Evolutionary conservation across 2,888 invertebrate species (phyloP).

Genomic region (Archips crataeganus): DNA sequence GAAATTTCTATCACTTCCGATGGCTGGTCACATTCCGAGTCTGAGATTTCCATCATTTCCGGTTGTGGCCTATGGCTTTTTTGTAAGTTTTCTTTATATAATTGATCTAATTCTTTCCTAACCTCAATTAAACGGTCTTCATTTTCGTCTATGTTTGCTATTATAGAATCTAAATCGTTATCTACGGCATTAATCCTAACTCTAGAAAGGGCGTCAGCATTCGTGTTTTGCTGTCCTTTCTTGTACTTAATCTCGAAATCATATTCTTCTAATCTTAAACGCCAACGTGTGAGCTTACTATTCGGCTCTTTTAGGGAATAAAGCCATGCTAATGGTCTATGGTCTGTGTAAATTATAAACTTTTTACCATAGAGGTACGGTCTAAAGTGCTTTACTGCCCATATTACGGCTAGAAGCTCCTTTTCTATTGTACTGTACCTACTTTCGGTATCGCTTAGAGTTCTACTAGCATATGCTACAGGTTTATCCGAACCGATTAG

Average conservation of each 20-base stretch:
- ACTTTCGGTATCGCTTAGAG: background rate
- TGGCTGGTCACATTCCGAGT: too few species aligned
- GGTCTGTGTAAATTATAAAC: constrained; percentile 46
- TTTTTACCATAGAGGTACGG: constrained; percentile 41
- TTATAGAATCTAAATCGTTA: constrained; percentile 34
- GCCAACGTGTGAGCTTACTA: constrained; percentile 47
- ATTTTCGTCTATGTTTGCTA: constrained; percentile 45
- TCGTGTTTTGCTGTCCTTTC: constrained; percentile 44
- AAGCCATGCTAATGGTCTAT: constrained; percentile 44
- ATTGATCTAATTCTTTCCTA: too few species aligned
- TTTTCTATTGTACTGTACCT: constrained; percentile 39
- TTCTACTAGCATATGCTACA: background rate
- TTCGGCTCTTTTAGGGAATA: constrained; percentile 45
- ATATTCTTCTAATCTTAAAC: constrained; percentile 48
- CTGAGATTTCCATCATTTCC: too few species aligned
- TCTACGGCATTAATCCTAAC: constrained; percentile 37
- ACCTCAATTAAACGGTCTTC: too few species aligned
- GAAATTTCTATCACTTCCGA: too few species aligned
- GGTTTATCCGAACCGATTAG: constrained; percentile 38
- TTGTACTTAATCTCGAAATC: constrained; percentile 45
- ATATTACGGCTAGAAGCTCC: constrained; percentile 37
- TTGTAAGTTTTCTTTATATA: too few species aligned
- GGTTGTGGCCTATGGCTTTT: too few species aligned
- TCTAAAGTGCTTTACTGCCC: constrained; percentile 33
- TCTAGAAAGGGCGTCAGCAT: constrained; percentile 47